A percentile compares a stretch with the other conserved stretches of the same genome.
These are phyloP conservation scores for Calliphora vomitoria DNA, from an alignment of 2,888 invertebrate genomes.

Conservation along the genomic window DNA sequence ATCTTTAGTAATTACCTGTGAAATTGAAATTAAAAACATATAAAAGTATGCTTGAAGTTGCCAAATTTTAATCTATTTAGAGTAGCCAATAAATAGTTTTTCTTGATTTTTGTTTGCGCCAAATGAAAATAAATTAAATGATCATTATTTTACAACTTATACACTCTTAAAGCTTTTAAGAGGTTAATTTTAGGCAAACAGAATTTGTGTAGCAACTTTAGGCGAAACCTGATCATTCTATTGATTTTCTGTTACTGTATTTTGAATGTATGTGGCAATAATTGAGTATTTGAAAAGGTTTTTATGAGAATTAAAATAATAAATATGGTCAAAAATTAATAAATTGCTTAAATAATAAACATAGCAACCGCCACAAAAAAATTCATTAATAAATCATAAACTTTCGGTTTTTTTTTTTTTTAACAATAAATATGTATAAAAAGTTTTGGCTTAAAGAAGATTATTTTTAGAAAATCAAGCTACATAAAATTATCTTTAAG, in stretches of 20 bases:
- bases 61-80: too few species aligned
- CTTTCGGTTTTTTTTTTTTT: slow-evolving; percentile 31
- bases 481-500: not conserved
- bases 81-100: too few species aligned
- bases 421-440: slow-evolving; percentile 16
- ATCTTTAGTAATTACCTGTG: too few species aligned
- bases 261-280: slow-evolving; percentile 11
- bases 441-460: not conserved
- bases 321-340: slow-evolving; percentile 21
- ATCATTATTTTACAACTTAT: too few species aligned
- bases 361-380: not conserved
- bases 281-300: not conserved
- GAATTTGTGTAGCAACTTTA: not conserved
- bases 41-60: too few species aligned
- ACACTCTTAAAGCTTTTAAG: not conserved
- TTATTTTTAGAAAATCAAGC: not conserved
- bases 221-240: slow-evolving; percentile 3
- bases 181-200: not conserved
- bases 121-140: too few species aligned
- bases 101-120: too few species aligned
- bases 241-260: not conserved
- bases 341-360: slow-evolving; percentile 23
- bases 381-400: slow-evolving; percentile 42
- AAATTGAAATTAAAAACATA: too few species aligned
- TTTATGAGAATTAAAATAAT: not conserved